Conservation (phyloP, 2,797 vertebrate species). For the Pseudomugil tenellus region DNA sequence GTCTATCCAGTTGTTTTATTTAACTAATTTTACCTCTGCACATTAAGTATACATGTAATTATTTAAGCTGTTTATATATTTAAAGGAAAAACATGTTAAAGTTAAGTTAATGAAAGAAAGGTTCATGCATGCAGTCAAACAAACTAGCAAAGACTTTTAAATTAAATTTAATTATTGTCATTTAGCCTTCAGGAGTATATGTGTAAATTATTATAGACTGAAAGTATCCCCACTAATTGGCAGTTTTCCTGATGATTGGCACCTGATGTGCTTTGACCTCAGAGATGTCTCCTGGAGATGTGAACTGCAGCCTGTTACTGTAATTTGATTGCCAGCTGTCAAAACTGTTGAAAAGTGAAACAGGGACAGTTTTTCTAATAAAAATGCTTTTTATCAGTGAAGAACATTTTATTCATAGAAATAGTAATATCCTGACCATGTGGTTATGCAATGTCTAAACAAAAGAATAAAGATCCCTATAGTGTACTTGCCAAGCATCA, state of each 20-base stretch:
- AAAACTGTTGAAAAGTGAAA: slow-evolving; percentile 58
- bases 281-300: slow-evolving; percentile 43
- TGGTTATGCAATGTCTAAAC: slow-evolving; percentile 7
- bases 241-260: slow-evolving; percentile 34
- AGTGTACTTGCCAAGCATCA: slow-evolving; percentile 13
- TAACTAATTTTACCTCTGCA: not conserved
- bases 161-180: slow-evolving; percentile 52
- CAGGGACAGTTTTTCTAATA: slow-evolving; percentile 41
- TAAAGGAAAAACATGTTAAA: slow-evolving; percentile 5
- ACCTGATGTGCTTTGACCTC: slow-evolving; percentile 64
- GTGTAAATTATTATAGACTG: slow-evolving; percentile 48
- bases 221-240: slow-evolving; percentile 67
- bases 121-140: slow-evolving; percentile 9
- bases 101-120: slow-evolving; percentile 20
- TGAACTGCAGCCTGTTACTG: slow-evolving; percentile 49
- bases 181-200: slow-evolving; percentile 28
- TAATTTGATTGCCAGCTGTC: slow-evolving; percentile 68
- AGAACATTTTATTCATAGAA: slow-evolving; percentile 14
- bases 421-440: not conserved
- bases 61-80: slow-evolving; percentile 20
- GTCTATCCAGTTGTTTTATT: not conserved
- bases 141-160: too few species aligned
- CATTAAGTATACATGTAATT: slow-evolving; percentile 8
- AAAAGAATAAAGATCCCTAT: slow-evolving; percentile 6
- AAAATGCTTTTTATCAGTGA: slow-evolving; percentile 30